Base-by-base conservation (phyloP, 2,888 invertebrate genomes). In the Opisthograptis luteolata region DNA sequence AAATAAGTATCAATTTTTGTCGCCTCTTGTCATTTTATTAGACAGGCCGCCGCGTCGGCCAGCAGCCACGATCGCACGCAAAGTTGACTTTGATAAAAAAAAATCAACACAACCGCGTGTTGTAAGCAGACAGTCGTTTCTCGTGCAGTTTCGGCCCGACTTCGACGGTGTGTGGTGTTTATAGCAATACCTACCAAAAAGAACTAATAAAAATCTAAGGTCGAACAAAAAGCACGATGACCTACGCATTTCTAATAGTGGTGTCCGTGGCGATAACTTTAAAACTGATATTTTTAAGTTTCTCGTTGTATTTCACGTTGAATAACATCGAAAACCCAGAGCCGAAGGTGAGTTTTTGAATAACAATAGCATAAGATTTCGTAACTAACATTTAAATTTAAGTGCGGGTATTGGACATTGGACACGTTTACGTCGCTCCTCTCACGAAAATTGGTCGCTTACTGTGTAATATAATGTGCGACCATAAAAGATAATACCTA, bases 211-310 rank as follows among this genome's bases (percentile, higher is more conserved):
- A n/a, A 44, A 25, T 7, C 8, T 14, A 24, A 17, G 28, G 4
- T 25, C 1, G 7, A 8, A 14, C 24, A 32, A 32, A 17, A 15
- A 46, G 34, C 30, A 76, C 52, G 41, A 84, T 82, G 84, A 78
- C 60, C 52, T 76, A 77, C 67, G 81, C 87, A 20, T 89, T 89
- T 64, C 62, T 89, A 51, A 83, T 88, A 62, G 88, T 89, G 41
- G 86, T 84, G 55, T 80, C 85, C 3, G 80, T 86, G 22, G 89
- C 89, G 4, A 79, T 89, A 24, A 81, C 84, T 35, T 41, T 87
- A 30, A 88, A 89, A 60, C 66, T 89, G 51, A 55, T 87, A 60
- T 89, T 89, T 64, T 68, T 89, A 55, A 82, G 80, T 74, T 86
- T 87, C 53, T 88, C 89, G 1, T 67, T 89, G 59, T 86, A 86